Evolutionary conservation across 2,888 invertebrate species (phyloP).

Genomic region (Apomyelois bistriatella): DNA sequence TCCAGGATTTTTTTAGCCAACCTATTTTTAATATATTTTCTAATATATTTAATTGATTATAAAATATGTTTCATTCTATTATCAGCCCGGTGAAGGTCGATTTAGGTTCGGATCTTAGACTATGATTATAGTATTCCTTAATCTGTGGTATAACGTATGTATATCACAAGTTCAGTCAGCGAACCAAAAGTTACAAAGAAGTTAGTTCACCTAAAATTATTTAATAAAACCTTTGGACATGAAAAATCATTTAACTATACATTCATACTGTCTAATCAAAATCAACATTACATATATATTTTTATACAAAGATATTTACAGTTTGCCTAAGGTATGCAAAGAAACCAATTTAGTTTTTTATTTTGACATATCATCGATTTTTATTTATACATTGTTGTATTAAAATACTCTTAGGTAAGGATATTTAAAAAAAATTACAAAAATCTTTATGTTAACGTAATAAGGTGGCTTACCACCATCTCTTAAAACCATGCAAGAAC

Average conservation of each 20-base stretch:
- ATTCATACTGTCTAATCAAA: not conserved
- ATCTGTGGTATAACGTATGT: too few species aligned
- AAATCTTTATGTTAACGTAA: too few species aligned
- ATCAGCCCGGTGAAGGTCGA: too few species aligned
- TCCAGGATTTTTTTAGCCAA: too few species aligned
- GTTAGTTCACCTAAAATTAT: not conserved
- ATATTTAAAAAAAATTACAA: too few species aligned
- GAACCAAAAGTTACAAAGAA: not conserved
- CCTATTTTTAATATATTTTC: too few species aligned
- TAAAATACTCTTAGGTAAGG: not conserved
- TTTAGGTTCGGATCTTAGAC: too few species aligned
- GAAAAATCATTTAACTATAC: constrained; percentile 7
- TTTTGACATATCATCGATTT: not conserved
- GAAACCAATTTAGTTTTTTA: not conserved
- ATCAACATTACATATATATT: constrained; percentile 10
- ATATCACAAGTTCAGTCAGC: not conserved
- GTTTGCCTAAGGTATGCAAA: not conserved
- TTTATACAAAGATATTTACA: constrained; percentile 12
- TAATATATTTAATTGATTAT: too few species aligned
- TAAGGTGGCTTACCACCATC: too few species aligned
- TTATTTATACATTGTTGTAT: not conserved
- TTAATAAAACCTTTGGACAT: not conserved
- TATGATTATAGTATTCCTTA: too few species aligned
- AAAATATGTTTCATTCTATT: too few species aligned
- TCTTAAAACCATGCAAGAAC: too few species aligned